Percentiles rank a stretch among this genome's conserved stretches.
Conservation (phyloP, 2,888 invertebrate genomes). For the Volucella inanis region DNA sequence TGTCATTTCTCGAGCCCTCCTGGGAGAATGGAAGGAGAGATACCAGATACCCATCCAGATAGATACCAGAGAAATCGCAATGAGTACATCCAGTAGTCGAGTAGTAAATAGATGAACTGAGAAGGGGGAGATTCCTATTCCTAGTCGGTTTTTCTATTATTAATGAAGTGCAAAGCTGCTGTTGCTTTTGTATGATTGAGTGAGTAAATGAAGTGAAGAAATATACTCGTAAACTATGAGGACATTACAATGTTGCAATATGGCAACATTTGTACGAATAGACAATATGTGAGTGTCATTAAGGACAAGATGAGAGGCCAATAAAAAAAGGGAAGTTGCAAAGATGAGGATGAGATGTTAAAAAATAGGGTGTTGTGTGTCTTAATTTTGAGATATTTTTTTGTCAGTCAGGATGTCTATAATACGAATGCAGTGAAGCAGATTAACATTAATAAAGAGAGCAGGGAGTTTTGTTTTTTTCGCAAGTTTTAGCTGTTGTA, state of each 20-base stretch:
- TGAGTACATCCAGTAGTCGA: constrained; percentile 1
- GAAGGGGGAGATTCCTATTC: constrained; percentile 51
- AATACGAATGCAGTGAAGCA: no score
- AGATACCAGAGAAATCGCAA: constrained; percentile 44
- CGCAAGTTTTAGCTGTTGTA: no score
- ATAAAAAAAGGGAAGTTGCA: constrained; percentile 1
- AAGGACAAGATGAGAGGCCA: constrained; percentile 51
- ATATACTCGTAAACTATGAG: constrained; percentile 30
- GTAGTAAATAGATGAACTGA: constrained; percentile 50
- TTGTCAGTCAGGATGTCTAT: no score
- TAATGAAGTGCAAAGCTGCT: constrained; percentile 73
- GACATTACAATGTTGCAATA: constrained; percentile 54
- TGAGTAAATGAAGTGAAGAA: constrained; percentile 65
- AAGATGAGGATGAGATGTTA: background rate
- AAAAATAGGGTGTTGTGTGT: no score
- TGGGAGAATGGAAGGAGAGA: constrained; percentile 54
- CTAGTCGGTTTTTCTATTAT: constrained; percentile 63
- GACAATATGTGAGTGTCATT: constrained; percentile 61
- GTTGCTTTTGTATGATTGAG: constrained; percentile 63
- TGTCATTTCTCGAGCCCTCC: constrained; percentile 73
- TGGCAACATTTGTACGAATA: constrained; percentile 62
- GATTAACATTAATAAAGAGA: no score
- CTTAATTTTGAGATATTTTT: no score
- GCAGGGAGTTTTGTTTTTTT: no score
- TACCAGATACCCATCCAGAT: constrained; percentile 5